Evolutionary conservation across 2,113 vertebrate genomes (phyloP).

Genomic region (Charadrius vociferus): DNA sequence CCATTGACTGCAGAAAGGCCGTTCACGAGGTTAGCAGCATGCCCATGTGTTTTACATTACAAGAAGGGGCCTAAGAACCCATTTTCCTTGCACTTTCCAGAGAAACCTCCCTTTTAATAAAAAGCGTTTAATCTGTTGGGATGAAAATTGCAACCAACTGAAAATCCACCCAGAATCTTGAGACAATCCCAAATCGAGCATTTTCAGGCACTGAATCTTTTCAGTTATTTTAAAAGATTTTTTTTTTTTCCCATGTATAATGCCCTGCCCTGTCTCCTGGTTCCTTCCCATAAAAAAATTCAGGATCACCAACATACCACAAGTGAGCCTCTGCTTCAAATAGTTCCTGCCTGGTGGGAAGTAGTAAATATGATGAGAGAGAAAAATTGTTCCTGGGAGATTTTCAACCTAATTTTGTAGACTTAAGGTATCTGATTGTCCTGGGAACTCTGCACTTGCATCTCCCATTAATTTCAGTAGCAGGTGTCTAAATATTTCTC

Average conservation of each 20-base stretch:
- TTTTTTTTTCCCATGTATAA: background rate
- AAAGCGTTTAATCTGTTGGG: background rate
- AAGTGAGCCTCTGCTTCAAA: conserved; percentile 10
- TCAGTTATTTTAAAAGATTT: background rate
- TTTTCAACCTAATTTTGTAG: conserved; percentile 45
- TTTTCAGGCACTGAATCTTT: background rate
- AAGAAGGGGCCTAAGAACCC: background rate
- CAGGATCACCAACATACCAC: background rate
- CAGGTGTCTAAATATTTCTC: conserved; percentile 65
- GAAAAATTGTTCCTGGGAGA: conserved; percentile 58
- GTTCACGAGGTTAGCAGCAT: background rate
- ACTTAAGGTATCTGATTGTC: conserved; percentile 39
- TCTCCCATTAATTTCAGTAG: conserved; percentile 52
- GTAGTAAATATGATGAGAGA: conserved; percentile 54
- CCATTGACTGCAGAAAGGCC: background rate
- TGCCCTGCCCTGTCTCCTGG: background rate
- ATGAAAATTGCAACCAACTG: conserved; percentile 14
- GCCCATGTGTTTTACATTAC: conserved; percentile 36
- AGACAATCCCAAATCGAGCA: background rate
- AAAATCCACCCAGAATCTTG: background rate
- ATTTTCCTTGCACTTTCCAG: conserved; percentile 20
- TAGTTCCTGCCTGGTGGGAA: conserved; percentile 31
- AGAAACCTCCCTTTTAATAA: conserved; percentile 2
- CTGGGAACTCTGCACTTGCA: conserved; percentile 16
- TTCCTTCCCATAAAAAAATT: background rate